phyloP scores from a whole-genome alignment of 2,797 vertebrate genomes.

The Labeo calbasu region DNA sequence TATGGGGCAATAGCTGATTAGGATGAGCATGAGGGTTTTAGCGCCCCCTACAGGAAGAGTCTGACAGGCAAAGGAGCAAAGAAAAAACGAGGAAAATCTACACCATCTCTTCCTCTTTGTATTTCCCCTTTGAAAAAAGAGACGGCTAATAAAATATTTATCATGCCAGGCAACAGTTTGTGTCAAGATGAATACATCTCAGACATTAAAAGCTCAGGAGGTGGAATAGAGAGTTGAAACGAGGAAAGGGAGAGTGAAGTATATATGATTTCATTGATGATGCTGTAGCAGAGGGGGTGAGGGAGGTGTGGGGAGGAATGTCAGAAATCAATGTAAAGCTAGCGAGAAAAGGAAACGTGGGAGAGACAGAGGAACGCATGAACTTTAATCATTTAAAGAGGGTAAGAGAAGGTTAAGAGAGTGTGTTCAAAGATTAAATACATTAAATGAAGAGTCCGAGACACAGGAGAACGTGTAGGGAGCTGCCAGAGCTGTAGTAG shows the following conservation, averaged over 20 bases:
- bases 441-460: neutral
- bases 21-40: neutral
- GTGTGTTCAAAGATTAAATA: constrained; percentile 18
- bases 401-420: constrained; percentile 19
- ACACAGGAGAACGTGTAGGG: constrained; percentile 1
- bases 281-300: constrained; percentile 42
- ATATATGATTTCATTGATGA: constrained; percentile 54
- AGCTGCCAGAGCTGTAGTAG: neutral
- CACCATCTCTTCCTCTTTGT: constrained; percentile 72
- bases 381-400: constrained; percentile 40
- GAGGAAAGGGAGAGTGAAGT: constrained; percentile 45
- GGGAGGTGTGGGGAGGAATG: constrained; percentile 42
- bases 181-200: constrained; percentile 67
- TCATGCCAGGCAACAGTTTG: constrained; percentile 76
- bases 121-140: constrained; percentile 76
- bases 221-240: constrained; percentile 53
- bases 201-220: constrained; percentile 73
- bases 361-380: neutral
- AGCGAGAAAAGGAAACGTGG: neutral
- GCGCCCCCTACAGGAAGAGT: constrained; percentile 20
- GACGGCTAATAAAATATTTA: constrained; percentile 80
- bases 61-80: neutral
- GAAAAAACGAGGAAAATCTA: constrained; percentile 57
- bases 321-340: constrained; percentile 51
- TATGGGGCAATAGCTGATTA: neutral